Conservation (phyloP, 2,888 invertebrate species). For the Dromius quadrimaculatus region DNA sequence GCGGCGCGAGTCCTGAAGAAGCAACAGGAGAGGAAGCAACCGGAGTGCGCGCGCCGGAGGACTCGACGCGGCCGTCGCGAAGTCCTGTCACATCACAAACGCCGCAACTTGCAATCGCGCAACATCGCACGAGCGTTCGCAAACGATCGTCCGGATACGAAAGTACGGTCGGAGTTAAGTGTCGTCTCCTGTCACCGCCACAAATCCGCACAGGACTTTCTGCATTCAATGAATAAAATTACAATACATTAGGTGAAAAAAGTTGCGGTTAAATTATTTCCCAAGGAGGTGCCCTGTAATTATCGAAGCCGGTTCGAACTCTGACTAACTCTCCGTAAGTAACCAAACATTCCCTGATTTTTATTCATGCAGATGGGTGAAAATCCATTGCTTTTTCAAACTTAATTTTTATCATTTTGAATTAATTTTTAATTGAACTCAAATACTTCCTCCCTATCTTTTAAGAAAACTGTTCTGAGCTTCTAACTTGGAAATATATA, state of each 20-base stretch:
- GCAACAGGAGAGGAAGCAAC: conserved; percentile 44
- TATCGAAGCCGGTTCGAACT: conserved; percentile 45
- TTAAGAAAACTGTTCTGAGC: no score
- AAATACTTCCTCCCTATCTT: no score
- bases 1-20: conserved; percentile 27
- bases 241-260: conserved; percentile 52
- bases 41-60: conserved; percentile 33
- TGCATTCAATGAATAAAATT: conserved; percentile 52
- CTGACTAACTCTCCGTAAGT: conserved; percentile 36
- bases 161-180: conserved; percentile 34
- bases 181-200: conserved; percentile 15
- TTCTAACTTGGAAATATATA: no score
- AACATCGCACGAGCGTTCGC: background rate
- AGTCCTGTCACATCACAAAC: conserved; percentile 43
- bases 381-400: conserved; percentile 11
- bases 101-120: conserved; percentile 28
- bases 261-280: conserved; percentile 48
- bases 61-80: conserved; percentile 1
- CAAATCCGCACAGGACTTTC: conserved; percentile 41
- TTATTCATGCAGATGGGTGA: conserved; percentile 18
- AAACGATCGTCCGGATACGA: conserved; percentile 10
- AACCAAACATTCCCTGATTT: conserved; percentile 27
- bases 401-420: background rate
- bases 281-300: conserved; percentile 41
- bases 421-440: no score